Evolutionary conservation across 2,888 invertebrate genomes (phyloP), one percentile per base, ranked within the genome.

Genomic region (Meghimatium bilineatum): DNA sequence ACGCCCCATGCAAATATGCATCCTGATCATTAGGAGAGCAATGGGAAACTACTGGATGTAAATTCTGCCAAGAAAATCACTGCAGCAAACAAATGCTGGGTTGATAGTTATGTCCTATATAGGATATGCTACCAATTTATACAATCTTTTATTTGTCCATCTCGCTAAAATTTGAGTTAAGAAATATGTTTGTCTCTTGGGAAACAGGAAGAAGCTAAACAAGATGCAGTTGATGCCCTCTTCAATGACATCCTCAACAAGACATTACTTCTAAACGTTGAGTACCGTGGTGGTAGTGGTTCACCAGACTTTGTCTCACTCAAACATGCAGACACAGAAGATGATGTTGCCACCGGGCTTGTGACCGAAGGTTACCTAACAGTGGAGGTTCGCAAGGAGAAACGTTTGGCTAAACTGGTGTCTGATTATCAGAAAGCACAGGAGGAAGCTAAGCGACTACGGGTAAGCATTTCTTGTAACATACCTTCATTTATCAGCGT

Each of bases 311-410:
- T 86, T 85, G 92, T 92, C 52, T 89, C 91, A 0, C 89, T 92
- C 78, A 87, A 91, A 2, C 93, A 93, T 34, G 91, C 90, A 3
- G 95, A 96, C 86, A 95, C 95, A 60, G 82, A 80, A 44, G 82
- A 69, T 29, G 97, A 97, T 91, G 94, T 97, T 87, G 95, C 95
- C 75, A 96, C 97, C 94, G 95, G 95, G 88, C 95, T 99, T 87
- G 96, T 99, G 85, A 95, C 96, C 85, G 97, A 98, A 89, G 99
- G 99, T 1, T 95, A 96, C 85, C 95, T 98, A 71, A 94, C 98
- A 86, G 96, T 96, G 88, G 98, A 98, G 84, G 87, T 85, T 36
- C 95, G 96, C 87, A 96, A 96, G 89, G 98, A 98, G 92, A 96
- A 96, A 87, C 96, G 97, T 89, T 95, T 98, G 88, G 95, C 96